Conservation (phyloP, 1,140 invertebrate genomes). For the Sycobia sp. region DNA sequence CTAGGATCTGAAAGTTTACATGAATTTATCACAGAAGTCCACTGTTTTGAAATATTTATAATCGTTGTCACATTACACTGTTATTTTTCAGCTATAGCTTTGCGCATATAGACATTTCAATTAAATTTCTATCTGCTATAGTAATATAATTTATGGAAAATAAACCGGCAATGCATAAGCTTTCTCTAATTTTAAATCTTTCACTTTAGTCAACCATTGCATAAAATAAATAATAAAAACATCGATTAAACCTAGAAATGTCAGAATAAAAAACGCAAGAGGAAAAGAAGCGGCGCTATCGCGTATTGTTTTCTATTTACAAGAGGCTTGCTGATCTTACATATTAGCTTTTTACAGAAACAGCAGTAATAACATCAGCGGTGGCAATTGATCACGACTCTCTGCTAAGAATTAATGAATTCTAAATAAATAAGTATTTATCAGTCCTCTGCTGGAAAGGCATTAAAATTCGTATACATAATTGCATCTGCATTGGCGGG, state of each 20-base stretch:
- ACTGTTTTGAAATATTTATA: slow-evolving; percentile 44
- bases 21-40: slow-evolving; percentile 60
- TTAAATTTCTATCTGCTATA: not conserved
- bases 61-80: slow-evolving; percentile 43
- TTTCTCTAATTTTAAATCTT: not conserved
- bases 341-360: too few relatives aligned
- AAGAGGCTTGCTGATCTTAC: not conserved
- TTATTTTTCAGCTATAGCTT: slow-evolving; percentile 23
- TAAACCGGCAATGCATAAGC: not conserved
- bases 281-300: too few relatives aligned
- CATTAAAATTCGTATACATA: not conserved
- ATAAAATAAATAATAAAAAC: slow-evolving; percentile 5
- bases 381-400: too few relatives aligned
- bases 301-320: not conserved
- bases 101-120: not conserved
- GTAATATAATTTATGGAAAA: not conserved
- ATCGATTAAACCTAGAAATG: not conserved
- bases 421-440: not conserved
- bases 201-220: not conserved
- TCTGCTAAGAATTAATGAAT: not conserved
- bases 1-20: slow-evolving; percentile 41
- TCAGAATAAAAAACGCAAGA: not conserved
- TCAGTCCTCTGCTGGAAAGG: not conserved
- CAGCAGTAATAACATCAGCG: too few relatives aligned
- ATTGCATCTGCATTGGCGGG: not conserved